Evolutionary conservation across 2,888 invertebrate species (phyloP), one percentile per base, ranked within the genome.

Genomic region (Ornithoptera alexandrae): DNA sequence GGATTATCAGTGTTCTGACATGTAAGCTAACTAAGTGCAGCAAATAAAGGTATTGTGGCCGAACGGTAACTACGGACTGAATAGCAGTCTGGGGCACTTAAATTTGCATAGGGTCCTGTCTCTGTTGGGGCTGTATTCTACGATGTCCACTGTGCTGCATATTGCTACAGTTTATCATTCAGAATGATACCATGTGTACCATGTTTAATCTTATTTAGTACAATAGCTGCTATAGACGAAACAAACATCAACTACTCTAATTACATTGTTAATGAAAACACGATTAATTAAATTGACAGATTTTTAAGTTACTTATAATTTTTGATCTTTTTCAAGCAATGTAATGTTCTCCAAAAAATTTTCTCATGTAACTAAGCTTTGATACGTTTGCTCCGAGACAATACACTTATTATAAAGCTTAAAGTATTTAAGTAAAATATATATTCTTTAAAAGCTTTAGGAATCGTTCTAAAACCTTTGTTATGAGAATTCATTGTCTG

Each of bases 51-150:
- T 67, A 71, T 71, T 58, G 67, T 30, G 61, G 30, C 53, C 24
- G 62, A 62, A 70, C 46, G 60, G 70, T 67, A 71, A 71, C 70
- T 67, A 67, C 70, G 39, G 67, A 63, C 42, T 67, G 67, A 65
- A 67, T 67, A 65, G 67, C 18, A 36, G 65, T 62, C 64, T 24
- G 67, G 61, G 65, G 64, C 70, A 71, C 64, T 71, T 64, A 64
- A 71, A 71, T 71, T 71, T 67, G 70, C 70, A 71, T 71, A 71
- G 60, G 64, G 64, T 57, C 67, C 65, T 67, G 70, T 71, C 67
- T 71, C 70, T 61, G 64, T 68, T 61, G 46, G 60, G 58, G 12
- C 8, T 63, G 17, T 65, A 22, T 46, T 50, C 36, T 59, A 53
- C 36, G 66, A 22, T 20, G 61, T 65, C 57, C 61, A 61, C 24